Percentiles rank a stretch among this genome's conserved stretches.
Evolutionary conservation across 2,888 invertebrate species (phyloP).

Genomic region (Coecobrya sp.): DNA sequence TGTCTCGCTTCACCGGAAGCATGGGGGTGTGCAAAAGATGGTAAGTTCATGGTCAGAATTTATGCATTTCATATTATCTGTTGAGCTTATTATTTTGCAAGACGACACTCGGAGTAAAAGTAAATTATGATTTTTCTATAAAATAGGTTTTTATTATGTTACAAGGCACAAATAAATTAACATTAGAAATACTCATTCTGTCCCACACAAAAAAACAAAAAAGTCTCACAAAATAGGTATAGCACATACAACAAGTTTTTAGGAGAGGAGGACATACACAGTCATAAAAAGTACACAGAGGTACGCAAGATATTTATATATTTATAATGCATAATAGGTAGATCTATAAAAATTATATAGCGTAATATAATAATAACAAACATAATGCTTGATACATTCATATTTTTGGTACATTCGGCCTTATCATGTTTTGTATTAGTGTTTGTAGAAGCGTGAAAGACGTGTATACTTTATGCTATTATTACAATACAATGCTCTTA

Average conservation of each 20-base stretch:
- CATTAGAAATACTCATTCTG: constrained; percentile 73
- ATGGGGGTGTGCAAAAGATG: too few species aligned
- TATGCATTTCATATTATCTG: too few species aligned
- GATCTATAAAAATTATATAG: constrained; percentile 23
- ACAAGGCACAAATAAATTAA: constrained; percentile 80
- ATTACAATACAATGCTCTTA: constrained; percentile 54
- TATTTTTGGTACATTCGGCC: constrained; percentile 40
- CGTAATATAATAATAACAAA: constrained; percentile 21
- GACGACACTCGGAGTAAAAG: neutral
- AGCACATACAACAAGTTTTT: constrained; percentile 63
- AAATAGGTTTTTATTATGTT: constrained; percentile 78
- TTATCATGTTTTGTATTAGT: constrained; percentile 53
- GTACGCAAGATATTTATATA: constrained; percentile 29
- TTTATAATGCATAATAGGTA: constrained; percentile 31
- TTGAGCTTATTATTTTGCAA: neutral
- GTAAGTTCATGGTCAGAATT: neutral
- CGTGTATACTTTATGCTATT: constrained; percentile 60
- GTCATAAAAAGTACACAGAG: constrained; percentile 59
- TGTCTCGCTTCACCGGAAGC: too few species aligned
- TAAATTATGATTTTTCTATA: constrained; percentile 58
- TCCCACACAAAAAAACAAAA: constrained; percentile 52
- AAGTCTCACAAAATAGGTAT: constrained; percentile 53
- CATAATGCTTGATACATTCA: constrained; percentile 19
- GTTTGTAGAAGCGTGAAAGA: constrained; percentile 72
- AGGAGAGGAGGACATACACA: constrained; percentile 42